Evolutionary conservation across 2,113 vertebrate species (phyloP).

Genomic region (Cettia cetti): DNA sequence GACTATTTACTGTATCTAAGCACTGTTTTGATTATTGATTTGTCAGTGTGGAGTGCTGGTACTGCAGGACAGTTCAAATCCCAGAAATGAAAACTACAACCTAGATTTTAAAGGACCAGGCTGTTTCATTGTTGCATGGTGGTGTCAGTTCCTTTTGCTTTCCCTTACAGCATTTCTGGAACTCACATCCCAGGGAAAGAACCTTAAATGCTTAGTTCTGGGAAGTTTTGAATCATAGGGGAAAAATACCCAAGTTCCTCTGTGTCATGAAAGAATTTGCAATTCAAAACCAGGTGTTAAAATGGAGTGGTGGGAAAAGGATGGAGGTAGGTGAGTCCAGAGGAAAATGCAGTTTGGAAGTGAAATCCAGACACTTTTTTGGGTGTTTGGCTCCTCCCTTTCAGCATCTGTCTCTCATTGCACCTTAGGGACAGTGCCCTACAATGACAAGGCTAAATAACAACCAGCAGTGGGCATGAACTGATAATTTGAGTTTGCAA

Average conservation of each 20-base stretch:
- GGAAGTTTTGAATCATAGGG: not conserved
- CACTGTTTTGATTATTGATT: not conserved
- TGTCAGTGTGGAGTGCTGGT: slow-evolving; percentile 4
- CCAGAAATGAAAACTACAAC: not conserved
- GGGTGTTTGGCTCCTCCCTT: not conserved
- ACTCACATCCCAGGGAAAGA: not conserved
- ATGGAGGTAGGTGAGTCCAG: not conserved
- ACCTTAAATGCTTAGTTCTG: not conserved
- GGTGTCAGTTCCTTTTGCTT: not conserved
- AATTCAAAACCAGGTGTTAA: not conserved
- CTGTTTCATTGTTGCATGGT: not conserved
- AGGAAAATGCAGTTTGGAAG: not conserved
- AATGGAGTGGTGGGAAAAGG: not conserved
- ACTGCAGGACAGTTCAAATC: not conserved
- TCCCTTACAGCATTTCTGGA: not conserved
- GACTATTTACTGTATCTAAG: not conserved
- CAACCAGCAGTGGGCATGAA: not conserved
- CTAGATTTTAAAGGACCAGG: not conserved
- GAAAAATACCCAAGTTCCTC: not conserved
- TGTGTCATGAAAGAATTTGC: not conserved
- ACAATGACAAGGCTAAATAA: not conserved
- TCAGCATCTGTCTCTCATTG: not conserved
- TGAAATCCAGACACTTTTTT: not conserved
- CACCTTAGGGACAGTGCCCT: not conserved
- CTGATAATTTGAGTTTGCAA: not conserved